These are phyloP conservation scores for Cephus rjabovi DNA, from an alignment of 2,888 invertebrate species.

Conservation along the genomic window DNA sequence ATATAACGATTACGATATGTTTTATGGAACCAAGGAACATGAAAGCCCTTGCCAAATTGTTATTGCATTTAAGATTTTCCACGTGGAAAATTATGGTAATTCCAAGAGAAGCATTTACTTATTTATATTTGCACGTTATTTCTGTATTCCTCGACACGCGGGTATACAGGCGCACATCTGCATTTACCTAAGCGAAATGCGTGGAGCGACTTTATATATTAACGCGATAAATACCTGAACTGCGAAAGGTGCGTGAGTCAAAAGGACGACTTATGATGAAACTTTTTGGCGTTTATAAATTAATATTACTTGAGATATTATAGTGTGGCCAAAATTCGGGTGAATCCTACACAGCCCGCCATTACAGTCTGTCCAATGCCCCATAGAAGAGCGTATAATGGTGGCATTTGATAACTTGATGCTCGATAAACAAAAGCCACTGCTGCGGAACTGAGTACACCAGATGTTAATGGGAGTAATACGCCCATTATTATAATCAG, in stretches of 20 bases:
- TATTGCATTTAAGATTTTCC: conserved; percentile 1
- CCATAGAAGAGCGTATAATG: conserved; percentile 93
- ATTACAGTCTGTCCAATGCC: conserved; percentile 93
- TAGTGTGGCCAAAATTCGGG: conserved; percentile 91
- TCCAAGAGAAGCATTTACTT: not conserved
- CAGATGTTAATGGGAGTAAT: conserved; percentile 87
- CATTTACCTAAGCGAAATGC: not conserved
- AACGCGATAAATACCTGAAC: not conserved
- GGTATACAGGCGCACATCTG: not conserved
- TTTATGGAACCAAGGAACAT: not conserved
- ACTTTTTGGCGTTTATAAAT: not conserved
- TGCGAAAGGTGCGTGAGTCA: not conserved
- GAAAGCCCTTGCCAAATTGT: not conserved
- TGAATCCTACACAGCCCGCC: conserved; percentile 91
- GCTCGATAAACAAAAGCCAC: conserved; percentile 95
- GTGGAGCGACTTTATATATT: not conserved
- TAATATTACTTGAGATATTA: conserved; percentile 65
- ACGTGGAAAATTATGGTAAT: not conserved
- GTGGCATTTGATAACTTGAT: conserved; percentile 89
- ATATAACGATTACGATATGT: not conserved
- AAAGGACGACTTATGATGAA: not conserved
- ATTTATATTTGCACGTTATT: not conserved
- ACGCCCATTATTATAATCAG: conserved; percentile 91
- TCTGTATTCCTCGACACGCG: not conserved
- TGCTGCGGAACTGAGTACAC: conserved; percentile 90